Base-by-base conservation (phyloP, 1,140 invertebrate genomes). In the Drosophila erecta region DNA sequence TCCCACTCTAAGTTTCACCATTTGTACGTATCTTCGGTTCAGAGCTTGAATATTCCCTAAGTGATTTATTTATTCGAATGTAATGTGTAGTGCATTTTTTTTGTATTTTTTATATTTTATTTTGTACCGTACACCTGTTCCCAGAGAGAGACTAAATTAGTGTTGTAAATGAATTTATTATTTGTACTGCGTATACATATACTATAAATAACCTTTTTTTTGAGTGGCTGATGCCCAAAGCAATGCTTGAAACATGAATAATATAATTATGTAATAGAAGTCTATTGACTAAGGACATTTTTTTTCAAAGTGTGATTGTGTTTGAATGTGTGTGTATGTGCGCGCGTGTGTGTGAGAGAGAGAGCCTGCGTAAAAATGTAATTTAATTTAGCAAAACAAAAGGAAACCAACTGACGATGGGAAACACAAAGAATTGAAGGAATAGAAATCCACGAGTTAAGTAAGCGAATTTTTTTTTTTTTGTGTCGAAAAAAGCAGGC, bases 81-180 rank as follows among this genome's bases (percentile, higher is more conserved):
- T 47, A 60, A 51, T 54, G 55, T 60, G 49, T 65, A 69, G 46
- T 37, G n/a, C 6, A 14, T 58, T 38, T 60, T 67, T 58, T 59
- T 74, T 12, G 4, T 7, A 12, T 3, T 38, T 60, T 67, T 46
- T 59, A 70, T 44, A 20, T 44, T 11, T 10, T 20, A 44, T 44
- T 44, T 44, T 44, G 12, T 59, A 69, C 64, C 61, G 40, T 67
- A 46, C 17, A 69, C 41, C 51, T 70, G 73, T 84, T 77, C 76
- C 84, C 76, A 57, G 79, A 70, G 78, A 86, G 83, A 87, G 83
- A 87, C 83, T 87, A 87, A 86, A 78, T 83, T 86, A 86, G 83
- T 62, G 54, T 79, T 77, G 71, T 87, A 87, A 79, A 74, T 67
- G 46, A 72, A 71, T 80, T 67, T 69, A 74, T 47, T 84, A 72